phyloP scores from a whole-genome alignment of 2,113 vertebrate species.

The Paradoxurus hermaphroditus region DNA sequence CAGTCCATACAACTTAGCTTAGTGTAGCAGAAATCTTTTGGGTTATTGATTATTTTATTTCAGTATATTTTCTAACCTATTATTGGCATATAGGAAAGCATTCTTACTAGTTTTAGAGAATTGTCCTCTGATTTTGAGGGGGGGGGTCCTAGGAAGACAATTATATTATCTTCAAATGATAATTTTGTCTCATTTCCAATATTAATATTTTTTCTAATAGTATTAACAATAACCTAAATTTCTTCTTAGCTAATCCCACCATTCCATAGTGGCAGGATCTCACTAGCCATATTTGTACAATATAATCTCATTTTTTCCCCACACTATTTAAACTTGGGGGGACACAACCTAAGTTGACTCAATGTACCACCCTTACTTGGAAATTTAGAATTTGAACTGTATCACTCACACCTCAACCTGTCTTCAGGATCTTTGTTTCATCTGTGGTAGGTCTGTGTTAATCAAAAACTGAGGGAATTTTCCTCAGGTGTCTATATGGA shows the following conservation, averaged over 20 bases:
- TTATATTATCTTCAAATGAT: not conserved
- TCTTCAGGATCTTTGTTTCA: not conserved
- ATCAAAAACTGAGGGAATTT: not conserved
- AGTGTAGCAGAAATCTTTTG: not conserved
- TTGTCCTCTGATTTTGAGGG: not conserved
- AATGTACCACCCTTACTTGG: not conserved
- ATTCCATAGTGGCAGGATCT: not conserved
- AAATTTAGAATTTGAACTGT: not conserved
- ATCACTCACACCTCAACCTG: not conserved
- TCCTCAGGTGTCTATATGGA: not conserved
- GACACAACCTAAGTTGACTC: not conserved
- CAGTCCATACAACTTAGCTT: too few species aligned
- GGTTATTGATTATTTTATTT: not conserved
- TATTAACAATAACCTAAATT: not conserved
- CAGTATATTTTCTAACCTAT: not conserved
- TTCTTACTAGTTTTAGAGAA: not conserved
- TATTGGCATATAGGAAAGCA: not conserved
- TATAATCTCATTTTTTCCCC: not conserved
- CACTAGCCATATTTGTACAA: not conserved
- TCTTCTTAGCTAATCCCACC: not conserved
- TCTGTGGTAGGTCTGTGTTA: not conserved
- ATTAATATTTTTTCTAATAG: not conserved
- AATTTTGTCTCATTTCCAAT: not conserved
- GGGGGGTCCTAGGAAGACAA: not conserved
- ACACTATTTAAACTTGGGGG: not conserved